Base-by-base conservation (phyloP, 2,113 vertebrate species). In the Paracanthobrama guichenoti region DNA sequence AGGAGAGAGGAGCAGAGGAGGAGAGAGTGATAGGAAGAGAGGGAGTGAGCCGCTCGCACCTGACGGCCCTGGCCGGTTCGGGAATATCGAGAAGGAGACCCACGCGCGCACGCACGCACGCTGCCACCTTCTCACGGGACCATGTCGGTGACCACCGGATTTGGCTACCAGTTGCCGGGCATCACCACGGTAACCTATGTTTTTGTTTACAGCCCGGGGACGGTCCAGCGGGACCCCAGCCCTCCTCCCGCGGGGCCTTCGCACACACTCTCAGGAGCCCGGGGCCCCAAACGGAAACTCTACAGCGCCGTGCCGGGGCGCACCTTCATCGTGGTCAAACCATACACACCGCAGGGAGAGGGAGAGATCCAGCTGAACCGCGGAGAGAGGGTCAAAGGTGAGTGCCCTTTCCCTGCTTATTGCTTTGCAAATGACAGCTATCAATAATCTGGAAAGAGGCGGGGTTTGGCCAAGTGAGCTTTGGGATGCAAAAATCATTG, bases 221-320 rank as follows among this genome's bases (percentile, higher is more conserved):
- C 94, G 83, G 94, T 95, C 86, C 94, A 93, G 87, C 92, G 94
- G 87, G 95, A 95, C 86, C 91, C 94, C 78, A 96, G 94, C 90
- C 93, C 95, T 89, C 93, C 92, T 24, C 95, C 94, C 73, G 93
- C 93, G 87, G 87, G 87, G 66, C 91, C 91, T 7, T 93, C 95
- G 77, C 93, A 93, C 42, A 93, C 93, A 46, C 93, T 95, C 87
- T 90, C 93, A 26, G 93, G 93, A 80, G 93, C 95, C 87, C 94
- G 95, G 31, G 96, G 97, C 89, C 97, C 97, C 92, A 97, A 97
- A 89, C 93, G 96, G 90, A 97, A 97, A 95, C 96, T 98, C 93
- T 98, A 98, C 96, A 97, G 97, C 87, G 97, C 97, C 20, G 97
- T 97, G 89, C 97, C 97, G 83, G 97, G 97, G 87, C 96, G 97